Evolutionary conservation across 1,140 invertebrate genomes (phyloP).

Genomic region (Lutraria rhynchaena): DNA sequence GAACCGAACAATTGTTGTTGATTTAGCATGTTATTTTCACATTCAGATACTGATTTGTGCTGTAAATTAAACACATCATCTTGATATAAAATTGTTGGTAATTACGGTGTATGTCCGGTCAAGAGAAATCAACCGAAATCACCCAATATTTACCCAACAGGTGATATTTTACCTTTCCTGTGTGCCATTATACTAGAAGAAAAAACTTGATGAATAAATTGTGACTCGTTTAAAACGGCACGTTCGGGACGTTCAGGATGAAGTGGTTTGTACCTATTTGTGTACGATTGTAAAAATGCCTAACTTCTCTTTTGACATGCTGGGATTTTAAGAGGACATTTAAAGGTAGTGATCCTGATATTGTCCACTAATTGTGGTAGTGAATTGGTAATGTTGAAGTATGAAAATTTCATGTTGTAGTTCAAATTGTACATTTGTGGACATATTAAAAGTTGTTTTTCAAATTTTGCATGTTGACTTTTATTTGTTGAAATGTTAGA

Average conservation of each 20-base stretch:
- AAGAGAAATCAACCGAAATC: conserved; percentile 8
- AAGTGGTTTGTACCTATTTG: no score
- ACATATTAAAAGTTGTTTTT: no score
- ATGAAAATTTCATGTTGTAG: no score
- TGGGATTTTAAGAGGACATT: conserved; percentile 14
- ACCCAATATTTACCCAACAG: not conserved
- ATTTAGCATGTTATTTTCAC: conserved; percentile 39
- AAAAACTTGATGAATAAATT: not conserved
- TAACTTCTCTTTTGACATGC: conserved; percentile 21
- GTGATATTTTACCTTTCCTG: conserved; percentile 15
- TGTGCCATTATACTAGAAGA: no score
- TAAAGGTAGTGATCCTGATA: conserved; percentile 4
- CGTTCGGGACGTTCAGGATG: no score
- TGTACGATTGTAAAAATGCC: conserved; percentile 5
- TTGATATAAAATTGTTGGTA: not conserved
- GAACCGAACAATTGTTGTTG: conserved; percentile 34
- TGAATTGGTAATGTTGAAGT: no score
- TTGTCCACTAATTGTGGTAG: no score
- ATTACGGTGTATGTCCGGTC: conserved; percentile 21
- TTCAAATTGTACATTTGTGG: no score
- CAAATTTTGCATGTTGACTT: no score
- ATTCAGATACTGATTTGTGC: conserved; percentile 16
- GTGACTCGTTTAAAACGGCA: conserved; percentile 9
- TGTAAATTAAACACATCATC: conserved; percentile 3
- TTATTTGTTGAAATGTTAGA: no score